Base-by-base conservation (phyloP, 2,797 vertebrate genomes). In the Rhinogobio ventralis region DNA sequence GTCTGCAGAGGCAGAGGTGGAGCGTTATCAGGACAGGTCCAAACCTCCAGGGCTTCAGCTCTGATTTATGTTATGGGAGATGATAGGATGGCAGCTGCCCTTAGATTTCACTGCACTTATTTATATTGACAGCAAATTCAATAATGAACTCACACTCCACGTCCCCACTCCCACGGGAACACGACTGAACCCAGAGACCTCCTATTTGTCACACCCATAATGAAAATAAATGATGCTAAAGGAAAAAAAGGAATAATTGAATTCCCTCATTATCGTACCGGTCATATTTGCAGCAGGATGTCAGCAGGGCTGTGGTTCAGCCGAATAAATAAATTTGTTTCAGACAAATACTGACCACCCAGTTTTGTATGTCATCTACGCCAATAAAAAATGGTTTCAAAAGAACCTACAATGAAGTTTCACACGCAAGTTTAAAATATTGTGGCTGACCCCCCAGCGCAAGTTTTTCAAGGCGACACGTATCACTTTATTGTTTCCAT, bases 31-130 rank as follows among this genome's bases (percentile, higher is more conserved):
- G 68, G 55, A n/a, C 46, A 67, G 81, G 55, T 60, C 53, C 79
- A 83, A 73, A 64, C 82, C 88, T 87, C 82, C 67, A 39, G 84
- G 89, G 87, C 81, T 79, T 88, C 55, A 85, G 84, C n/a, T 66
- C 53, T 25, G 20, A 75, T 72, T 55, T 68, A 68, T 45, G 83
- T 83, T 86, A 79, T 79, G 45, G 82, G 86, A 83, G 46, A 67
- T 72, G 82, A 84, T 79, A 78, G 80, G 30, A 57, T 20, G 69
- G 67, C 85, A 83, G 79, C 82, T 83, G 80, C 81, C 64, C 45
- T 77, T 69, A 79, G 66, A 68, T 28, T 20, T 64, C 49, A 57
- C 71, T 77, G 75, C 75, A 81, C 77, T 84, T 83, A 80, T 68
- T 86, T 83, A 68, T 64, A 82, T 55, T 86, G 46, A 86, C 72